These are phyloP conservation scores for Phainopepla nitens DNA, from an alignment of 2,113 vertebrate genomes.

Conservation along the genomic window DNA sequence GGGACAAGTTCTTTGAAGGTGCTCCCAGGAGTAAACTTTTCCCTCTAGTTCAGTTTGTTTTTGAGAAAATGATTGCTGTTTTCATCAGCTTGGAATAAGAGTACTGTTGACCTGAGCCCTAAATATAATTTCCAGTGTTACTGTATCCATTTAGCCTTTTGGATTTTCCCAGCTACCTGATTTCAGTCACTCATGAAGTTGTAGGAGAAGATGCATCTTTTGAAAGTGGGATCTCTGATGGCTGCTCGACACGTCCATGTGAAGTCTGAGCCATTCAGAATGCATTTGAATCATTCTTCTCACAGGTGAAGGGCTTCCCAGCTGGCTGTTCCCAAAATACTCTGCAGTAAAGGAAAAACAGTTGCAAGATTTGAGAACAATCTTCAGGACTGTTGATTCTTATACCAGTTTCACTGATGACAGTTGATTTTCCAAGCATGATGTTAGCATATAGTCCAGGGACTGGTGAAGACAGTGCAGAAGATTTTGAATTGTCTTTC, in stretches of 20 bases:
- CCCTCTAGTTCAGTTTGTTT: background rate
- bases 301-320: background rate
- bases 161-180: background rate
- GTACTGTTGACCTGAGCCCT: background rate
- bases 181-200: background rate
- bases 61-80: background rate
- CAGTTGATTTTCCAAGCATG: background rate
- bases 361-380: background rate
- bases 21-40: background rate
- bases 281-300: background rate
- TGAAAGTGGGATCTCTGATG: background rate
- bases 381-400: background rate
- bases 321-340: background rate
- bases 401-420: background rate
- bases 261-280: background rate
- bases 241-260: background rate
- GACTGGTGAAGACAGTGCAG: background rate
- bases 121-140: fast-evolving
- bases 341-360: background rate
- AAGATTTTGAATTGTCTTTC: background rate
- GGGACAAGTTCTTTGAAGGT: background rate
- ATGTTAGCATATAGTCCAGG: background rate
- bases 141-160: background rate
- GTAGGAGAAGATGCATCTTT: background rate
- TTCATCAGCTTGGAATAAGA: background rate